phyloP scores from a whole-genome alignment of 37 sponge, comb jelly and placozoan species.

The Agelas oroides region DNA sequence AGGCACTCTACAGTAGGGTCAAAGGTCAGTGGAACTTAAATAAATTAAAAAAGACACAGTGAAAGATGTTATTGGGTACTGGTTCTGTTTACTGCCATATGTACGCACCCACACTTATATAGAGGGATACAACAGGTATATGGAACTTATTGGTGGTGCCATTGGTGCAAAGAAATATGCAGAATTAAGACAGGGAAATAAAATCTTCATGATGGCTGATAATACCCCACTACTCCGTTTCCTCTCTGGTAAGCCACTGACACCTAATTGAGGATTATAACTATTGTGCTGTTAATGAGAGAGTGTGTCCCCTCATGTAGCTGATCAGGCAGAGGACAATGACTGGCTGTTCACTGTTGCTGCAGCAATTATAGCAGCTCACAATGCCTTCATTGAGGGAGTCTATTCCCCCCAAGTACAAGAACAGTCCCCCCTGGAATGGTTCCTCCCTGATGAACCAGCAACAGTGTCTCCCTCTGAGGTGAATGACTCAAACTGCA shows the following conservation, averaged over 20 bases:
- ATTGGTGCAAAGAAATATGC: constrained; percentile 86
- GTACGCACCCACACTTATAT: background rate
- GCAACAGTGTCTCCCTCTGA: constrained; percentile 43
- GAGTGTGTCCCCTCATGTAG: background rate
- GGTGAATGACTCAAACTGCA: constrained; percentile 26
- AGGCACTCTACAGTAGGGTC: constrained; percentile 65
- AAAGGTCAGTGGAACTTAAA: too few species aligned
- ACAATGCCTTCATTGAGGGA: constrained; percentile 57
- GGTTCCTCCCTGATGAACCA: constrained; percentile 59
- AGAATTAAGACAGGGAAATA: constrained; percentile 67
- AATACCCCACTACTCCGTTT: constrained; percentile 73
- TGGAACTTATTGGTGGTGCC: constrained; percentile 86
- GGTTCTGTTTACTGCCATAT: too few species aligned
- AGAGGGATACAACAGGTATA: constrained; percentile 80
- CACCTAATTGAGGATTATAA: too few species aligned
- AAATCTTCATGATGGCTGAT: constrained; percentile 71
- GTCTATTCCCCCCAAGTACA: constrained; percentile 22
- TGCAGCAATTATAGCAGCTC: constrained; percentile 60
- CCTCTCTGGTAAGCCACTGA: constrained; percentile 68
- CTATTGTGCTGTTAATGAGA: background rate
- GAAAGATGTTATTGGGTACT: too few species aligned
- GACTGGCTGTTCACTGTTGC: constrained; percentile 82
- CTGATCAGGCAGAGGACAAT: constrained; percentile 70
- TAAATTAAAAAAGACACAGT: too few species aligned
- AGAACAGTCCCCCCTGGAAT: background rate